These are phyloP conservation scores for Bilobella aurantiaca DNA, from an alignment of 1,140 invertebrate genomes.

Conservation along the genomic window DNA sequence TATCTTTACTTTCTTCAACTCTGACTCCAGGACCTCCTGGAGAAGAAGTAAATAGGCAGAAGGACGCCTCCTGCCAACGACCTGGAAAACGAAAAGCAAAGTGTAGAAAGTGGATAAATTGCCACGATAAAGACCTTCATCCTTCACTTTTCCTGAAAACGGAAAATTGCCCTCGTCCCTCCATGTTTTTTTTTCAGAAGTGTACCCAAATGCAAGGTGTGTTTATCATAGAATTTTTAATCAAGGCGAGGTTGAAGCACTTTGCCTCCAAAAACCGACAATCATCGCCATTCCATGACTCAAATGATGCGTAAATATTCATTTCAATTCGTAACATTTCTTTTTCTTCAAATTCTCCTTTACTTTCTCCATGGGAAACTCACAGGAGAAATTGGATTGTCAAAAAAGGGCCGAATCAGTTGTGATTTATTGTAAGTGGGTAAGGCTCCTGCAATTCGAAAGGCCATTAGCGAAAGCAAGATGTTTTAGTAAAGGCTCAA, in stretches of 20 bases:
- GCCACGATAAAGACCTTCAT: slow-evolving; percentile 29
- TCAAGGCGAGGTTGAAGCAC: neutral
- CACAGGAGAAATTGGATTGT: no score
- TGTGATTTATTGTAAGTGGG: no score
- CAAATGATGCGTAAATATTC: no score
- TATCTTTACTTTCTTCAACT: slow-evolving; percentile 7
- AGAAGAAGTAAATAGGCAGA: neutral
- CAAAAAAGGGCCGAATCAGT: no score
- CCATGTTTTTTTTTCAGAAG: neutral
- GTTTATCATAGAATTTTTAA: slow-evolving; percentile 5
- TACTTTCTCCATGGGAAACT: no score
- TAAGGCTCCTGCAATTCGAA: no score
- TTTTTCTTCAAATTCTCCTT: no score
- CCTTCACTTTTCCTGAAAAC: neutral
- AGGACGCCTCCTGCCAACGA: no score
- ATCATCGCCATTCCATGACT: no score
- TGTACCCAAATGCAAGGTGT: neutral
- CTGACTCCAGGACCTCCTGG: neutral
- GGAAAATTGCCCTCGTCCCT: neutral
- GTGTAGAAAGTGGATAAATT: slow-evolving; percentile 31
- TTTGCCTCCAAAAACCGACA: neutral
- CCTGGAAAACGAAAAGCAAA: slow-evolving; percentile 12
- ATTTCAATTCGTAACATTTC: no score
- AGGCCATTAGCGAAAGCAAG: no score
- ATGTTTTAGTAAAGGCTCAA: no score